Base-by-base conservation (phyloP, 92 coral and sea anemone genomes). In the Heliopora coerulea region DNA sequence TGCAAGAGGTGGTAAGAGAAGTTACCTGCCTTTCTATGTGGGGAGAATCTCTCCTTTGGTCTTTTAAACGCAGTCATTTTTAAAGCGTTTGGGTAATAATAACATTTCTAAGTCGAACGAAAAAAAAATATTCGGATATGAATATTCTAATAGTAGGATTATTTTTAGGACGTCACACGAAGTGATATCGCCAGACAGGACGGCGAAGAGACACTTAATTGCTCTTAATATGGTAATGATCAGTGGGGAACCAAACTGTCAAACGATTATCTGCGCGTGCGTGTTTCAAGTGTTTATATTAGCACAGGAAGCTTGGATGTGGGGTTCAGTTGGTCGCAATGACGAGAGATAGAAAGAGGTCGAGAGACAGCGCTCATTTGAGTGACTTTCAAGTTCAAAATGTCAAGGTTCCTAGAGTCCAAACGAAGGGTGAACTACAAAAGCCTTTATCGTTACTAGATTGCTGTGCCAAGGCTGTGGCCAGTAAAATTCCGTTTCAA, bases 401-500 rank as follows among this genome's bases (percentile, higher is more conserved):
- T 48, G 85, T 63, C 46, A 93, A 86, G 75, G 67, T 61, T 56
- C 83, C 75, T 33, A 83, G 86, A 83, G 56, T 73, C 48, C 78
- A 82, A 74, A 73, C 73, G 72, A 91, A 83, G 76, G 28, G 73
- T 44, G 83, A 83, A 65, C 40, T 58, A 64, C 85, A 62, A 25
- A 70, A 87, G 56, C 98, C 98, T 23, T 62, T 90, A 54, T 81
- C 98, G 23, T 80, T 93, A 7, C 80, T 93, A 60, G 96, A 93
- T 73, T 82, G 88, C 52, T 87, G 93, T 78, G 96, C 98, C 7
- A 83, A 83, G 62, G 86, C 93, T 52, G 98, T 93, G 23, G 98
- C 98, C 24, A 80, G 88, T 19, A 88, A 83, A 84, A 93, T 93
- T 56, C 96, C 98, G 50, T 93, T 93, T 56, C 96, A 93, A 54